Evolutionary conservation across 2,797 vertebrate genomes (phyloP).

Genomic region (Characodon lateralis): DNA sequence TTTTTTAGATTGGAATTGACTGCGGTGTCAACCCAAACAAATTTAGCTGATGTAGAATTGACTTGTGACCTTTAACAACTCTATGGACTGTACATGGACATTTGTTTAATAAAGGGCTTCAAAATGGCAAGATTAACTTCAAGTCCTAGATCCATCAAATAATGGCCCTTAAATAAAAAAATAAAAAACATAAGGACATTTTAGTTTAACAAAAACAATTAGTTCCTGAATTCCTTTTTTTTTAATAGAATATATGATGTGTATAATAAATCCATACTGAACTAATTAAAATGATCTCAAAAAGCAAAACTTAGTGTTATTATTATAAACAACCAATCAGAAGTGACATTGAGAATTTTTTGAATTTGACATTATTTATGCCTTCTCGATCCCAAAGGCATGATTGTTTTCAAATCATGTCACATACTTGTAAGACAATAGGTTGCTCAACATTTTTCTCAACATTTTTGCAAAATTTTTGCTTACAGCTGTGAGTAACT

Average conservation of each 20-base stretch:
- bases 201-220: background rate
- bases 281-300: background rate
- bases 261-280: background rate
- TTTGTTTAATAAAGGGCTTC: background rate
- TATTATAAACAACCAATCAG: background rate
- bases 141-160: background rate
- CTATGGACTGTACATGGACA: conserved; percentile 41
- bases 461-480: background rate
- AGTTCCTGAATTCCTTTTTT: background rate
- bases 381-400: background rate
- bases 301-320: background rate
- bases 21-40: conserved; percentile 48
- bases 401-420: background rate
- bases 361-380: background rate
- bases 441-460: background rate
- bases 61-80: conserved; percentile 32
- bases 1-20: conserved; percentile 54
- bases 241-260: background rate
- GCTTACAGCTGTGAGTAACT: background rate
- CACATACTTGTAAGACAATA: background rate
- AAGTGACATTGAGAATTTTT: background rate
- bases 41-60: conserved; percentile 48
- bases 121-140: background rate
- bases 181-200: background rate
- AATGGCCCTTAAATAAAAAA: background rate